Conservation (phyloP, 2,113 vertebrate species). For the Probosciger aterrimus region DNA sequence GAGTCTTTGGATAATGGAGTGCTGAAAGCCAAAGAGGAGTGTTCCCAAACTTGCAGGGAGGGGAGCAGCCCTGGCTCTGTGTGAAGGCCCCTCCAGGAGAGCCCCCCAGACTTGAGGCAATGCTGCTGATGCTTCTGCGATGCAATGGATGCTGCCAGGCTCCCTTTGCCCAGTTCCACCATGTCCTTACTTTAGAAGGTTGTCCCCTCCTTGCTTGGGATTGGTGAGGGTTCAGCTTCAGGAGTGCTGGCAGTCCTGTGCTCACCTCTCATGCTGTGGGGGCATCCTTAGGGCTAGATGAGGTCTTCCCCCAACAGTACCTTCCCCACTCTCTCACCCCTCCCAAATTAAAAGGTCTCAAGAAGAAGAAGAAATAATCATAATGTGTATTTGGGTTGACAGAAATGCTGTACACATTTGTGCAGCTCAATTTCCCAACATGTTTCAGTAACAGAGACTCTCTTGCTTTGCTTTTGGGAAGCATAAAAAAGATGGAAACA, state of each 20-base stretch:
- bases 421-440: constrained; percentile 21
- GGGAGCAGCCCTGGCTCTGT: not conserved
- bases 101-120: accelerated
- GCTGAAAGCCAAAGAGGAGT: not conserved
- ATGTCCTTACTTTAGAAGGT: not conserved
- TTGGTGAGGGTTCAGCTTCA: not conserved
- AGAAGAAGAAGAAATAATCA: not conserved
- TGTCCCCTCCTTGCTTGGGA: not conserved
- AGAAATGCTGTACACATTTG: not conserved
- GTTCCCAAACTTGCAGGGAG: not conserved
- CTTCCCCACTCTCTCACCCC: not conserved
- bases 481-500: not conserved
- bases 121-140: not conserved
- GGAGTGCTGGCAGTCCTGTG: accelerated
- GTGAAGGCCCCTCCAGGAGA: not conserved
- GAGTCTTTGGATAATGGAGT: not conserved
- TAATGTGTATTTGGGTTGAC: not conserved
- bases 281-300: not conserved
- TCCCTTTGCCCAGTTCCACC: not conserved
- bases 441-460: not conserved
- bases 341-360: not conserved
- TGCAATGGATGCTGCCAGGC: not conserved
- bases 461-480: constrained; percentile 14
- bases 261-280: not conserved
- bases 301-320: not conserved